phyloP scores from a whole-genome alignment of 2,797 vertebrate species.

The Amblyopsis hoosieri region DNA sequence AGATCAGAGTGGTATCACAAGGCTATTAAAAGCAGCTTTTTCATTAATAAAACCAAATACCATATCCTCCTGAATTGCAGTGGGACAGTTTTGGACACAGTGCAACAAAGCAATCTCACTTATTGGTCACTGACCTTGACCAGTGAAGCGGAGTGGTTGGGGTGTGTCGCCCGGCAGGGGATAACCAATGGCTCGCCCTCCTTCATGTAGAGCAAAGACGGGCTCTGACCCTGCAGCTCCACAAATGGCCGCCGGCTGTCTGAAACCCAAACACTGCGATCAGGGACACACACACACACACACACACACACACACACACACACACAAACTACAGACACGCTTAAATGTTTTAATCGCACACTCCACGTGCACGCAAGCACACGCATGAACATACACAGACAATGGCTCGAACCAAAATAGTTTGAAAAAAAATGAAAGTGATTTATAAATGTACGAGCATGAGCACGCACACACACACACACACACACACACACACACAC shows the following conservation, averaged over 20 bases:
- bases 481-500: constrained; percentile 5
- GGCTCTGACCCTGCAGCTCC: constrained; percentile 78
- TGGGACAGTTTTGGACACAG: not conserved
- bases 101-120: not conserved
- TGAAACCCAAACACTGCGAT: constrained; percentile 81
- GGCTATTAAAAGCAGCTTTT: too few species aligned
- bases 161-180: constrained; percentile 91
- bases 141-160: constrained; percentile 82
- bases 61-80: not conserved
- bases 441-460: not conserved
- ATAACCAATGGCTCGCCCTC: constrained; percentile 84
- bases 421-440: not conserved
- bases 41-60: too few species aligned
- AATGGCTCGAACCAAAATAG: not conserved
- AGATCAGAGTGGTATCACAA: not conserved
- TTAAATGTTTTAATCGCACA: too few species aligned
- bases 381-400: not conserved
- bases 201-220: constrained; percentile 83
- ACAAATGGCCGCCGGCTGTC: constrained; percentile 89
- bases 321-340: not conserved
- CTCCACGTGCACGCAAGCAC: not conserved
- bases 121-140: constrained; percentile 82
- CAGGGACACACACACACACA: constrained; percentile 61
- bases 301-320: not conserved
- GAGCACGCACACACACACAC: constrained; percentile 13